Conservation (phyloP, 1,140 invertebrate genomes). For the Dermatophagoides farinae region DNA sequence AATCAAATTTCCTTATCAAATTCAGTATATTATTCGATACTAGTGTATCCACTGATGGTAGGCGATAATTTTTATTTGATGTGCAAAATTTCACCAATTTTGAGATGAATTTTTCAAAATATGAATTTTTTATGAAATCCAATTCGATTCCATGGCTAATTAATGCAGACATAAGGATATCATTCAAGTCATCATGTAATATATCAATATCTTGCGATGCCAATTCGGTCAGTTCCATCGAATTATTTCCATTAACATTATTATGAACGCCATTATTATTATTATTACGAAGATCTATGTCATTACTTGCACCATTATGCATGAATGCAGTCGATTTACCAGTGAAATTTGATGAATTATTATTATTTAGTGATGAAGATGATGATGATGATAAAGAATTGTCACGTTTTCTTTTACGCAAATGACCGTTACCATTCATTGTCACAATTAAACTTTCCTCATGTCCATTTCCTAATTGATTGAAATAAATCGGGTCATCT, state of each 20-base stretch:
- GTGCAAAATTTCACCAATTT: not conserved
- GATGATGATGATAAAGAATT: not conserved
- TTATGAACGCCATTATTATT: not conserved
- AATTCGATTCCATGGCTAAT: not conserved
- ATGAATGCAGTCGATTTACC: too few species aligned
- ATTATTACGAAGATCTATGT: not conserved
- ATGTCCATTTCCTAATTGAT: not conserved
- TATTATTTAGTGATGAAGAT: not conserved
- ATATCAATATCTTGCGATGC: not conserved
- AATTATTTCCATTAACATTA: not conserved
- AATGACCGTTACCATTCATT: not conserved
- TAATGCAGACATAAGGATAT: not conserved
- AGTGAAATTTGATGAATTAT: too few species aligned
- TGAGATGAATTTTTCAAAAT: not conserved
- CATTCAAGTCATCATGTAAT: conserved; percentile 1
- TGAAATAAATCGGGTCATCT: conserved; percentile 1
- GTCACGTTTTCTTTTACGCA: conserved; percentile 2
- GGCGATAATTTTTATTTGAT: not conserved
- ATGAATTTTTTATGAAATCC: not conserved
- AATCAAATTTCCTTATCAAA: conserved; percentile 1
- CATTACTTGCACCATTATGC: not conserved
- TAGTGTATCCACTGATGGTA: not conserved
- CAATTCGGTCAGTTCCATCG: not conserved
- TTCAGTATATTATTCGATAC: not conserved
- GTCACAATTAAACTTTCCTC: not conserved